Evolutionary conservation across 2,888 invertebrate genomes (phyloP), one percentile per base, ranked within the genome.

Genomic region (Ochropacha duplaris): DNA sequence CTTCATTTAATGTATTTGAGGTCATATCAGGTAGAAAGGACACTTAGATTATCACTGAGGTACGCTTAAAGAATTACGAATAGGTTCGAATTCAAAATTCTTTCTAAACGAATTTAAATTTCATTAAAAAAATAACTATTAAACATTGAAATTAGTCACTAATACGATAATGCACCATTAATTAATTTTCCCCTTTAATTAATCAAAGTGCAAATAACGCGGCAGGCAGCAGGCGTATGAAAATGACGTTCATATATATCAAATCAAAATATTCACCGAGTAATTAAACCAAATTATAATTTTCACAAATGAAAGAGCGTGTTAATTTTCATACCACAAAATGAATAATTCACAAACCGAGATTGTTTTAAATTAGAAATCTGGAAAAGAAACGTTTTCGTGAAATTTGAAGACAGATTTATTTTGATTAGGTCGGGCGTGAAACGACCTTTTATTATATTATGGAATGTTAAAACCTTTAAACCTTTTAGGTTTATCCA

Each of bases 261-360:
- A 34, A 49, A 31, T 34, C 49, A 24, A 22, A 14, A 22, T 44
- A 49, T 19, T 31, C 14, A 16, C 26, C 22, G 28, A 24, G 31
- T 49, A 14, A 54, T 57, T 57, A n/a, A n/a, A 19, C 19, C 14
- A 36, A 55, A 19, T 52, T 22, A 22, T 54, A 49, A 49, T 54
- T 61, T 59, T 65, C 62, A 59, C 61, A 63, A 72, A 71, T 67
- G 67, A 65, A 64, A 58, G 64, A 69, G 62, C 63, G 61, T 58
- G 64, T 64, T 69, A 66, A 72, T 62, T 65, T 70, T 62, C 58
- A 56, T 31, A 11, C 54, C 49, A 57, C 57, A 44, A 44, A 54
- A 76, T 78, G 72, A 76, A 77, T 76, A 64, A 78, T 78, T 78
- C 73, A 72, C 49, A 58, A 65, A 61, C 57, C 54, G 49, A 60